Evolutionary conservation across 2,797 vertebrate genomes (phyloP), one percentile per base, ranked within the genome.

Genomic region (Crax fasciolata): DNA sequence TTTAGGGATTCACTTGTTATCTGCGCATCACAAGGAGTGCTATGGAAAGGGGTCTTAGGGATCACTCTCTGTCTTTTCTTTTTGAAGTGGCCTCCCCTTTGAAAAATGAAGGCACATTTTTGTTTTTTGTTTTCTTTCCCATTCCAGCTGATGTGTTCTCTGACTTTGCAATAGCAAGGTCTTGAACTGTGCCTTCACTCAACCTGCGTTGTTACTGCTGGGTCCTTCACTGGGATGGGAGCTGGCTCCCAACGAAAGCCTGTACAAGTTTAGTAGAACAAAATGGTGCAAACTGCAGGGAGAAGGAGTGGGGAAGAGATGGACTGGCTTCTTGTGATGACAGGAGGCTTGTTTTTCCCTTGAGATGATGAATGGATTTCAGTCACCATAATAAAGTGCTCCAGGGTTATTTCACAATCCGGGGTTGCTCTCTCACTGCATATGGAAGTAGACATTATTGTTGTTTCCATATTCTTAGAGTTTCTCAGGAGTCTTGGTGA

Each of bases 351-450:
- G 41, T 39, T 93, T 82, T 80, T 89, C 68, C 43, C 54, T 28
- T 65, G 72, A 83, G 92, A 23, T 58, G 23, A 24, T 78, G 75
- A 91, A 62, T 52, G 62, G 10, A 7, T 83, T 76, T 92, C 78
- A 93, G 84, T 96, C 89, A 92, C 81, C 72, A 27, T 68, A 76
- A 46, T 65, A n/a, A 85, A 85, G 68, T 38, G 72, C 70, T 84
- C 46, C 54, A 30, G 86, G 72, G 35, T n/a, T 80, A 62, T 92
- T 96, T 87, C 72, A 59, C 79, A 74, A 12, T 80, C 43, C 75
- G 65, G 75, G 72, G 82, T 85, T 94, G 49, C 49, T 89, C 46
- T 85, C 75, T 84, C 52, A 58, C 24, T 44, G 81, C 72, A 46
- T 59, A 44, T 87, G 81, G 74, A 87, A 95, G 85, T 58, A 89